Evolutionary conservation across 1,140 invertebrate species (phyloP), one percentile per base, ranked within the genome.

Genomic region (Drosophila leontia): DNA sequence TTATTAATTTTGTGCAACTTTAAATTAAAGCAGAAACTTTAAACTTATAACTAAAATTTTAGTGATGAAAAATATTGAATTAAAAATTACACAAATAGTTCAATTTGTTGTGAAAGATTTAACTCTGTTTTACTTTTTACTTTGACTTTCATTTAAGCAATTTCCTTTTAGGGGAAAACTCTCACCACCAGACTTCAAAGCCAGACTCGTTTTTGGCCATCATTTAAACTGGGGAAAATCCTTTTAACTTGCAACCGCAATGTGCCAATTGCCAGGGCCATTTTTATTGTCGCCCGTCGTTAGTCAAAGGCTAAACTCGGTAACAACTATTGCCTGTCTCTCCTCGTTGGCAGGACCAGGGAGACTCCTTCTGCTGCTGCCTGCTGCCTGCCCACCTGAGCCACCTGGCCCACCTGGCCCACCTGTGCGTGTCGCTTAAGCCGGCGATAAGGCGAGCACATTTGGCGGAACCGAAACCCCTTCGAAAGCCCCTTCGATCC

Each of bases 371-470:
- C 17, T 15, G 3, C 35, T 13, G n/a, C 39, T 35, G 26, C 39
- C 1, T 17, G 13, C 44, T n/a, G n/a, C n/a, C n/a, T n/a, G n/a
- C n/a, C n/a, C n/a, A n/a, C n/a, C n/a, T n/a, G n/a, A n/a, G n/a
- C 35, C 55, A 32, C 48, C 39, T 32, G 32, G 17, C 37, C 44
- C 32, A 32, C 55, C 59, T 9, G 26, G 72, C 57, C 45, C 59
- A 59, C 41, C 50, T 80, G 85, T 88, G 84, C 85, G 84, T 90
- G 85, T 80, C 72, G 77, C 74, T 72, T 90, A 88, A 88, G 84
- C 84, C 85, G 78, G 78, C 80, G 84, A 88, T 88, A 88, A 88
- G 84, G 84, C 77, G 84, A 72, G 85, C 84, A 88, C 84, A 87
- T 88, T 87, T 57, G 80, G 59, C 45, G 64, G 53, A 42, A 44